phyloP scores from a whole-genome alignment of 1,140 invertebrate genomes.

The Hydropsyche tenuis region DNA sequence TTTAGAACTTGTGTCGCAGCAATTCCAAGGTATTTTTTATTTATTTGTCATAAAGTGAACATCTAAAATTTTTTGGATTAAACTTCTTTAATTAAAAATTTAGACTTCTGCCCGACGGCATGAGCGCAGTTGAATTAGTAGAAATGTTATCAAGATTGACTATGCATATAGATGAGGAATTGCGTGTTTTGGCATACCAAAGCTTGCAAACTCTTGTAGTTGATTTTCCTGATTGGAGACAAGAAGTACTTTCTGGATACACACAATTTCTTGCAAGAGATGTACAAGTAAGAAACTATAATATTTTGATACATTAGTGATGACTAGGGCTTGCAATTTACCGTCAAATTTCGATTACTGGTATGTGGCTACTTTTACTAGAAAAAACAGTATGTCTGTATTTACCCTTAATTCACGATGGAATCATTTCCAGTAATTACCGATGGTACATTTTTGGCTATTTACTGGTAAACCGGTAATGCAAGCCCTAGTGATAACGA shows the following conservation, averaged over 20 bases:
- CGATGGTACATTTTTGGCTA: too few species aligned
- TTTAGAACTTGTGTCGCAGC: constrained; percentile 98
- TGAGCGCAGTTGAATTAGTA: constrained; percentile 91
- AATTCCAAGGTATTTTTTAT: constrained; percentile 73
- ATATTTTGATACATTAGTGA: constrained; percentile 1
- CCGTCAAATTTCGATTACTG: too few species aligned
- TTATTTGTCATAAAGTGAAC: not conserved
- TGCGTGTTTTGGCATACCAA: constrained; percentile 91
- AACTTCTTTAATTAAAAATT: constrained; percentile 10
- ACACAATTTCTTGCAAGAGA: constrained; percentile 94
- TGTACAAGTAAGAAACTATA: constrained; percentile 68
- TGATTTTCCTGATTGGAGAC: constrained; percentile 96
- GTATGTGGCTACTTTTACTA: too few species aligned
- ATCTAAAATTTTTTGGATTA: not conserved
- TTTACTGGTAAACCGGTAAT: too few species aligned
- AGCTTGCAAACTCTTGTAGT: constrained; percentile 94
- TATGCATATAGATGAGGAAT: constrained; percentile 90
- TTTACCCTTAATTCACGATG: too few species aligned
- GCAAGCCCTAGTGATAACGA: too few species aligned
- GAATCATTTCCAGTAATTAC: too few species aligned
- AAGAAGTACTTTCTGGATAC: constrained; percentile 93
- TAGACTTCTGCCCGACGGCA: constrained; percentile 94
- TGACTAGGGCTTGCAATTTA: too few species aligned
- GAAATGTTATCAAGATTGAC: constrained; percentile 91
- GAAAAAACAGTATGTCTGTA: too few species aligned